Evolutionary conservation across 1,140 invertebrate genomes (phyloP).

Genomic region (Aphaenogaster ashmeadi): DNA sequence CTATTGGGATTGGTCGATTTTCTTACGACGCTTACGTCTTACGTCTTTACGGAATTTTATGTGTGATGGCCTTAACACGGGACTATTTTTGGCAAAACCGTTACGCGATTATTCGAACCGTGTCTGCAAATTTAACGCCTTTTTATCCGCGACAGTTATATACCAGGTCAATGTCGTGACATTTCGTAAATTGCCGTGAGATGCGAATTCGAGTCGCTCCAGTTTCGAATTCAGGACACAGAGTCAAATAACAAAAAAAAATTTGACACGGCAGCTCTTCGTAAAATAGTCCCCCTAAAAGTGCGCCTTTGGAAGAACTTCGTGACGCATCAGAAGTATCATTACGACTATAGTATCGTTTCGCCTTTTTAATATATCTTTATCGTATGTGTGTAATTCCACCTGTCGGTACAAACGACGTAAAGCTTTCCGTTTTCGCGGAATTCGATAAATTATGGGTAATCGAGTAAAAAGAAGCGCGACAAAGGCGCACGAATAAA

Average conservation of each 20-base stretch:
- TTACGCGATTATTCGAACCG: neutral
- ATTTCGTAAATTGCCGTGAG: neutral
- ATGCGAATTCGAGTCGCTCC: neutral
- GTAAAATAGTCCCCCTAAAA: neutral
- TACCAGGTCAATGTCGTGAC: constrained; percentile 24
- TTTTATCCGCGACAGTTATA: constrained; percentile 14
- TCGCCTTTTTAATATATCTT: neutral
- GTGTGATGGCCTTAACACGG: too few relatives aligned
- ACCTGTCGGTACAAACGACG: neutral
- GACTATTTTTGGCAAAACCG: neutral
- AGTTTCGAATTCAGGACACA: neutral
- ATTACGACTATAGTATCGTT: neutral
- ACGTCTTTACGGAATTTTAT: too few relatives aligned
- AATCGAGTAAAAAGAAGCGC: constrained; percentile 1
- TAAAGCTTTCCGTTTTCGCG: neutral
- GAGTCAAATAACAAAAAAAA: neutral
- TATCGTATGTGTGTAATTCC: neutral
- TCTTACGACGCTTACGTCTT: too few relatives aligned
- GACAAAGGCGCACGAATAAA: neutral
- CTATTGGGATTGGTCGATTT: too few relatives aligned
- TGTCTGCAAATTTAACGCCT: constrained; percentile 19
- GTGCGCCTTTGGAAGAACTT: neutral
- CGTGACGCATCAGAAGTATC: neutral
- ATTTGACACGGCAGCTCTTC: neutral
- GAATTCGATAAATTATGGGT: neutral